phyloP scores from a whole-genome alignment of 2,888 invertebrate species.

The Sturmia bella region DNA sequence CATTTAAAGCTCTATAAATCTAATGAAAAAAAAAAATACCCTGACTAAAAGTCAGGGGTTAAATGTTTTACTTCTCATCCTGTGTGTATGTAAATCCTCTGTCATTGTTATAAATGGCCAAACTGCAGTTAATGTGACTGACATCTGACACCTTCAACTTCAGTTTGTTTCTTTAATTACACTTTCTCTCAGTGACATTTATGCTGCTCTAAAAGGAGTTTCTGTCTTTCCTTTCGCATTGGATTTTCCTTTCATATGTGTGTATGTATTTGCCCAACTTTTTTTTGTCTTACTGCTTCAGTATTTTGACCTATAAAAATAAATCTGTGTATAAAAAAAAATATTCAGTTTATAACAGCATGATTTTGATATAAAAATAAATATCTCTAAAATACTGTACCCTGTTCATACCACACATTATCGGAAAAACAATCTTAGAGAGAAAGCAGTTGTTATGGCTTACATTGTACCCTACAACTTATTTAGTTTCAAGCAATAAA shows the following conservation, averaged over 20 bases:
- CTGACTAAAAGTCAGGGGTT: no score
- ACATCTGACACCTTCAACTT: conserved; percentile 62
- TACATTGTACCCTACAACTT: no score
- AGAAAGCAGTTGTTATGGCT: no score
- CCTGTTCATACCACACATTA: no score
- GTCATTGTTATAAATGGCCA: conserved; percentile 51
- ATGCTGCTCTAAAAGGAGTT: conserved; percentile 45
- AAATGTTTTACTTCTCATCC: no score
- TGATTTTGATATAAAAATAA: background rate
- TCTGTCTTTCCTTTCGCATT: background rate
- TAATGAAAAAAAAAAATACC: no score
- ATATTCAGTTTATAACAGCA: background rate
- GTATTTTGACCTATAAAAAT: conserved; percentile 30
- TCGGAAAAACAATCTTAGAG: no score
- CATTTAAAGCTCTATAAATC: no score
- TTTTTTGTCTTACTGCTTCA: conserved; percentile 16
- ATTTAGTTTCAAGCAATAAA: no score
- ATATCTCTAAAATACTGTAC: no score
- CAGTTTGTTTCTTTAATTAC: conserved; percentile 43
- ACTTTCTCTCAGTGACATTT: conserved; percentile 47
- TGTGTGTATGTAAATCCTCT: conserved; percentile 10
- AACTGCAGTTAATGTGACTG: conserved; percentile 58
- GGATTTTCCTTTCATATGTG: background rate
- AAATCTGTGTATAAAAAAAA: background rate
- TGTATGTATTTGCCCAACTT: no score